Evolutionary conservation across 2,113 vertebrate genomes (phyloP).

Genomic region (Corythornis madagascariensis): DNA sequence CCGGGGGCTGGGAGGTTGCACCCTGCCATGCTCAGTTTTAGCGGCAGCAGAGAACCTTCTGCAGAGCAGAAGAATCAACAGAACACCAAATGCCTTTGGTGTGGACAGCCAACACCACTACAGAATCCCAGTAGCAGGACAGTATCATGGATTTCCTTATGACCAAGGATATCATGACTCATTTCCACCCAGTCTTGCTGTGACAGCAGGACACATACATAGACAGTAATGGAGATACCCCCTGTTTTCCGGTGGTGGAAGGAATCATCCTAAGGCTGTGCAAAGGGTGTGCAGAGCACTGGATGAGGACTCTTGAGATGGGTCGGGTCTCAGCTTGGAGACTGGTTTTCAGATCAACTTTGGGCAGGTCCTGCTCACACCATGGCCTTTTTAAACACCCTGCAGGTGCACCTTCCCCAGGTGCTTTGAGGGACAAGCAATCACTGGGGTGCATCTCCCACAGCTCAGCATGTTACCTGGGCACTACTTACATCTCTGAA

Average conservation of each 20-base stretch:
- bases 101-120: rapidly evolving
- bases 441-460: rapidly evolving
- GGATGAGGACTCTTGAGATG: too few species aligned
- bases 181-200: neutral
- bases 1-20: neutral
- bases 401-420: neutral
- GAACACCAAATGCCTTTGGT: rapidly evolving
- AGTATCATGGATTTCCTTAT: neutral
- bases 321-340: rapidly evolving
- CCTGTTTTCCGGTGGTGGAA: neutral
- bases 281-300: neutral
- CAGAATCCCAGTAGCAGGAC: neutral
- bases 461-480: neutral
- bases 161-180: neutral
- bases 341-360: neutral
- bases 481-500: slow-evolving; percentile 81
- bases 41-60: neutral
- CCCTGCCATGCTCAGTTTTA: neutral
- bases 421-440: neutral
- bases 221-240: neutral
- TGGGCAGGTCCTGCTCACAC: rapidly evolving
- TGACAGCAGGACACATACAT: neutral
- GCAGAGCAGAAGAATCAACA: too few species aligned
- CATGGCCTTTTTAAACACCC: neutral
- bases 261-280: neutral